phyloP scores from a whole-genome alignment of 2,113 vertebrate genomes.

The Myanophis thanlyinensis region DNA sequence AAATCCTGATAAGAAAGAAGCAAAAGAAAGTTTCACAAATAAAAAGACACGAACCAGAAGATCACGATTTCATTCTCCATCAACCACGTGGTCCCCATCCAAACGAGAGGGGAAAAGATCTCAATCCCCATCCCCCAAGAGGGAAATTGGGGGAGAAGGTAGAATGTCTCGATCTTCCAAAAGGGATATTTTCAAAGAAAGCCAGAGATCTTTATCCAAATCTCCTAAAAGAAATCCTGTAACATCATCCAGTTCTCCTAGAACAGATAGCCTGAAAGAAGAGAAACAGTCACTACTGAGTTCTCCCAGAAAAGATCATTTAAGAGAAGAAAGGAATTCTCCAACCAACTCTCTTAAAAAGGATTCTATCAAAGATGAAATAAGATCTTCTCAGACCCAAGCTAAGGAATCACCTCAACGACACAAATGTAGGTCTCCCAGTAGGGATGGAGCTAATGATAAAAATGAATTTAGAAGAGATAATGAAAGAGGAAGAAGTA shows the following conservation, averaged over 20 bases:
- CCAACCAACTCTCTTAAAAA: constrained; percentile 82
- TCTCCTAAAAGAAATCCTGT: constrained; percentile 74
- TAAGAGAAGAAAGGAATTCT: constrained; percentile 61
- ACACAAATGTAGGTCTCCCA: constrained; percentile 78
- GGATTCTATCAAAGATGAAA: constrained; percentile 75
- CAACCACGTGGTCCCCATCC: constrained; percentile 90
- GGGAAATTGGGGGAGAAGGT: constrained; percentile 34
- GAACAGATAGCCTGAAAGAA: constrained; percentile 74
- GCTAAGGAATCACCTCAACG: constrained; percentile 67
- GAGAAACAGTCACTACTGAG: constrained; percentile 65
- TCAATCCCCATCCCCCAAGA: constrained; percentile 71
- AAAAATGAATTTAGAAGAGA: constrained; percentile 79
- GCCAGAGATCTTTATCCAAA: constrained; percentile 68
- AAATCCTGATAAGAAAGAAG: constrained; percentile 54
- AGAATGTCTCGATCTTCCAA: constrained; percentile 82
- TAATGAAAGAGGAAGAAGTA: constrained; percentile 77
- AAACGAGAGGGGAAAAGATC: constrained; percentile 72
- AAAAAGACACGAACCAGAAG: constrained; percentile 74
- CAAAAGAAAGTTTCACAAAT: constrained; percentile 58
- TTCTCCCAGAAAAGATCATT: constrained; percentile 64
- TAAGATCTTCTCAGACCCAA: constrained; percentile 62
- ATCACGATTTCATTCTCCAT: constrained; percentile 93
- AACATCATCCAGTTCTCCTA: constrained; percentile 70
- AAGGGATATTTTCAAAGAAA: constrained; percentile 76
- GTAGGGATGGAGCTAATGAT: constrained; percentile 75